These are phyloP conservation scores for Megalops atlanticus DNA, from an alignment of 2,113 vertebrate species.

Conservation along the genomic window DNA sequence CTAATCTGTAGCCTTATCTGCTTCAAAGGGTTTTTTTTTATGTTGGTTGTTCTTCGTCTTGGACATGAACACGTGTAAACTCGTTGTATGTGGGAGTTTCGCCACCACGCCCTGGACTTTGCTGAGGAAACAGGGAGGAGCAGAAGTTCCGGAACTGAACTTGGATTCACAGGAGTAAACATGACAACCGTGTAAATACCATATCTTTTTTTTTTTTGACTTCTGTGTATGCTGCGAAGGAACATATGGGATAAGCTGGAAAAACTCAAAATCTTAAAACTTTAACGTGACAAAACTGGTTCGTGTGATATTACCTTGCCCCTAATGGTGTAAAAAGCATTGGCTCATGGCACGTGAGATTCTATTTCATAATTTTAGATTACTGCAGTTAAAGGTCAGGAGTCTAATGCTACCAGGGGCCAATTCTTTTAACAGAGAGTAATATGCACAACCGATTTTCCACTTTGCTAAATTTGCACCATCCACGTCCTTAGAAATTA, in stretches of 20 bases:
- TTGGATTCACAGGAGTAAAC: slow-evolving; percentile 43
- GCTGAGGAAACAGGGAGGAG: slow-evolving; percentile 54
- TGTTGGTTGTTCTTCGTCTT: slow-evolving; percentile 56
- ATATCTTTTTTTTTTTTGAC: slow-evolving; percentile 59
- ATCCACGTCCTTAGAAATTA: slow-evolving; percentile 38
- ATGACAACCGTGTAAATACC: slow-evolving; percentile 69
- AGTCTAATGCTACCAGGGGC: slow-evolving; percentile 42
- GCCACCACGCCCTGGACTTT: slow-evolving; percentile 55
- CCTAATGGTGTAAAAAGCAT: slow-evolving; percentile 41
- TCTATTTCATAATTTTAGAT: slow-evolving; percentile 33
- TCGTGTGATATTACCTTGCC: slow-evolving; percentile 37
- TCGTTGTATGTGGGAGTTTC: slow-evolving; percentile 61
- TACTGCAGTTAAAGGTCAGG: slow-evolving; percentile 42
- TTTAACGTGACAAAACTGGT: slow-evolving; percentile 37
- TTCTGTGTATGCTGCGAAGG: slow-evolving; percentile 68
- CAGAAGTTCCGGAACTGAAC: slow-evolving; percentile 46
- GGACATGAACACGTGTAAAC: slow-evolving; percentile 53
- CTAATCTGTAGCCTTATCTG: slow-evolving; percentile 89
- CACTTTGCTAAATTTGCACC: slow-evolving; percentile 61
- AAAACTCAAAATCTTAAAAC: slow-evolving; percentile 45
- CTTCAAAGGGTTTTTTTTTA: slow-evolving; percentile 58
- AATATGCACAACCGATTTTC: slow-evolving; percentile 44
- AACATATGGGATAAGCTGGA: slow-evolving; percentile 45
- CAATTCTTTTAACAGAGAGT: slow-evolving; percentile 41
- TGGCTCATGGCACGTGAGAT: slow-evolving; percentile 48